Evolutionary conservation across 2,113 vertebrate genomes (phyloP).

Genomic region (Gymnorhina tibicen): DNA sequence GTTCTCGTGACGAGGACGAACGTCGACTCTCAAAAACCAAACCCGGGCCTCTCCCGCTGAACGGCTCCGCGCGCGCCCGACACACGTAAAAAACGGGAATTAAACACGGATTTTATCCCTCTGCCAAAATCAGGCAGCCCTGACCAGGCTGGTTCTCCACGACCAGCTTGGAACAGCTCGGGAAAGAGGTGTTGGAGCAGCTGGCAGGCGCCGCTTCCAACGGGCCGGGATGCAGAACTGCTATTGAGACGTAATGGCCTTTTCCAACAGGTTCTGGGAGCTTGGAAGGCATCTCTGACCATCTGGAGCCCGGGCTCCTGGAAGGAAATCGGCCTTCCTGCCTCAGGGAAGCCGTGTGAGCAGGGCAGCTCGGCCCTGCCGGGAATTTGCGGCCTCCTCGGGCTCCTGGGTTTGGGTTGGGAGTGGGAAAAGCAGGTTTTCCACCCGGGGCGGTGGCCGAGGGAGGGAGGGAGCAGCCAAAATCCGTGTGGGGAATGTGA

Average conservation of each 20-base stretch:
- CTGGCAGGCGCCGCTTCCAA: neutral
- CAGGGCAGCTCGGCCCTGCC: neutral
- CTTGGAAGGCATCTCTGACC: slow-evolving; percentile 40
- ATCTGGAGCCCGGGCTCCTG: slow-evolving; percentile 35
- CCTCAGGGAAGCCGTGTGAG: neutral
- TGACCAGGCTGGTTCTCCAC: neutral
- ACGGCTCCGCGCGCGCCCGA: fast-evolving
- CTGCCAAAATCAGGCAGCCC: neutral
- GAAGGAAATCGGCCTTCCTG: slow-evolving; percentile 39
- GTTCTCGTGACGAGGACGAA: neutral
- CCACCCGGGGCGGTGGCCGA: neutral
- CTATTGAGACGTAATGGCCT: slow-evolving; percentile 4
- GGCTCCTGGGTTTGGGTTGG: neutral
- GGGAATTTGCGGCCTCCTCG: neutral
- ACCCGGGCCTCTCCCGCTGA: neutral
- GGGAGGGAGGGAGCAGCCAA: neutral
- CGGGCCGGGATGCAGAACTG: neutral
- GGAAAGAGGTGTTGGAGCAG: neutral
- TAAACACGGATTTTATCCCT: neutral
- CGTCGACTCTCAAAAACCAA: fast-evolving
- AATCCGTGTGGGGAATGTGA: neutral
- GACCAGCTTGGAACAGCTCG: neutral
- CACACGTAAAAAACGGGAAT: neutral
- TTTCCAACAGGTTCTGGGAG: slow-evolving; percentile 6
- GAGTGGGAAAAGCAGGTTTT: neutral